Conservation (phyloP, 2,888 invertebrate species). For the Thelaira solivaga region DNA sequence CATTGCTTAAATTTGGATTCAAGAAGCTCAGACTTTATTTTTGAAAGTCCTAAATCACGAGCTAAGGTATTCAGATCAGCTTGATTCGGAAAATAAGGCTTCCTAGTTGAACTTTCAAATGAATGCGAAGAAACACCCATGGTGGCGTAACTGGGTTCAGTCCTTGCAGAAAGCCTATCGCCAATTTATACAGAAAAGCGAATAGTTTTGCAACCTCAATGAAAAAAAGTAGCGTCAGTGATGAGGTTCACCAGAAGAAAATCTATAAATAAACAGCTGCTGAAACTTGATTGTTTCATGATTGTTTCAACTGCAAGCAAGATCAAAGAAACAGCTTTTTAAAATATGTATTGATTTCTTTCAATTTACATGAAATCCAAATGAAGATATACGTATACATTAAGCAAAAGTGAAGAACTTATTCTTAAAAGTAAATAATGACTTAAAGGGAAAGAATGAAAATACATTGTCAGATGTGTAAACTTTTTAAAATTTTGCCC, state of each 20-base stretch:
- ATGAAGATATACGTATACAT: slow-evolving; percentile 68
- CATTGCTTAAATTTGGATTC: too few relatives aligned
- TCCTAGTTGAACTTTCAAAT: too few relatives aligned
- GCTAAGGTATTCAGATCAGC: too few relatives aligned
- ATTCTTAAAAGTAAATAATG: slow-evolving; percentile 38
- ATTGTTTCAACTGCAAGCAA: slow-evolving; percentile 66
- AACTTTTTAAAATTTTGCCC: too few relatives aligned
- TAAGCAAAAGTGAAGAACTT: slow-evolving; percentile 65
- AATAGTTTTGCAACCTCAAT: slow-evolving; percentile 71
- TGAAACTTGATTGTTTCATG: slow-evolving; percentile 68
- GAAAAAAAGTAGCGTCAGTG: slow-evolving; percentile 68
- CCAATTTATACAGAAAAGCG: slow-evolving; percentile 67
- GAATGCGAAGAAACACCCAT: too few relatives aligned
- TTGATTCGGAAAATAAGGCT: too few relatives aligned
- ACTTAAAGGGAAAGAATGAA: neutral
- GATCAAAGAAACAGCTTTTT: slow-evolving; percentile 68
- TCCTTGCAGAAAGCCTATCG: slow-evolving; percentile 51
- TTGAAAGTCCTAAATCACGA: too few relatives aligned
- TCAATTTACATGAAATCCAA: slow-evolving; percentile 67
- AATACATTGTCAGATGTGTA: too few relatives aligned
- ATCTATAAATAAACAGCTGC: slow-evolving; percentile 70
- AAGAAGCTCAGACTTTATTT: too few relatives aligned
- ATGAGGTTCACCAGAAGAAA: slow-evolving; percentile 70
- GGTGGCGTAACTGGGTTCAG: too few relatives aligned
- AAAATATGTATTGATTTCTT: slow-evolving; percentile 70